phyloP scores from a whole-genome alignment of 2,888 invertebrate species.

The Isotomurus palustris region DNA sequence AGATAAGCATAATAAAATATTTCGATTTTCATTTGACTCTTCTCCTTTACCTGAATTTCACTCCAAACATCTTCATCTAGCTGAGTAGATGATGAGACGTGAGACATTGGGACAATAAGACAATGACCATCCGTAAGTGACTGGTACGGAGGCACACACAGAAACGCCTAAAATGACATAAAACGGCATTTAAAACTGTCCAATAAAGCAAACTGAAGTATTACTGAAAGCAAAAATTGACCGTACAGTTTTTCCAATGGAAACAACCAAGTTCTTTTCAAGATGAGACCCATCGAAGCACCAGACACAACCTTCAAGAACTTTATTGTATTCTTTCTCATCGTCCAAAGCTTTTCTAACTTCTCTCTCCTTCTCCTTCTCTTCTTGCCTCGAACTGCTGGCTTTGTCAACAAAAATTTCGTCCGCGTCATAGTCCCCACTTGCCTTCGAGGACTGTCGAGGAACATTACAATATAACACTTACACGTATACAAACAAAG shows the following conservation, averaged over 20 bases:
- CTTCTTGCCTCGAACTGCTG: constrained; percentile 49
- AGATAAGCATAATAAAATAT: background rate
- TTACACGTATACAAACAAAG: constrained; percentile 8
- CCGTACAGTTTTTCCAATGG: constrained; percentile 67
- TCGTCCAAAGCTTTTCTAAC: constrained; percentile 66
- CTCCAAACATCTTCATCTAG: constrained; percentile 93
- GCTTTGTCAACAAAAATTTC: constrained; percentile 79
- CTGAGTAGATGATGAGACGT: constrained; percentile 71
- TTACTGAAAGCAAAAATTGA: background rate
- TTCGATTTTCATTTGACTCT: background rate
- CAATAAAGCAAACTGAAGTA: background rate
- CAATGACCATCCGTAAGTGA: constrained; percentile 82
- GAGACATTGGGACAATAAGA: constrained; percentile 75
- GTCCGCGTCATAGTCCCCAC: constrained; percentile 64
- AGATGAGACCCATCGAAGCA: constrained; percentile 78
- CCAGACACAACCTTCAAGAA: constrained; percentile 72
- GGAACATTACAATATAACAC: background rate
- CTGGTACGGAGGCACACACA: constrained; percentile 72
- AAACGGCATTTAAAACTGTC: background rate
- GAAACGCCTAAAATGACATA: constrained; percentile 57
- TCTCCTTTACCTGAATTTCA: constrained; percentile 67
- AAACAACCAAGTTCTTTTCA: constrained; percentile 77
- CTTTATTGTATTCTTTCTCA: constrained; percentile 63
- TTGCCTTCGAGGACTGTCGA: constrained; percentile 47
- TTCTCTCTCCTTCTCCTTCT: constrained; percentile 61